A percentile compares a stretch with the other conserved stretches of the same genome.
Evolutionary conservation across 1,140 invertebrate genomes (phyloP).

Genomic region (Druon quercuslanigerum): DNA sequence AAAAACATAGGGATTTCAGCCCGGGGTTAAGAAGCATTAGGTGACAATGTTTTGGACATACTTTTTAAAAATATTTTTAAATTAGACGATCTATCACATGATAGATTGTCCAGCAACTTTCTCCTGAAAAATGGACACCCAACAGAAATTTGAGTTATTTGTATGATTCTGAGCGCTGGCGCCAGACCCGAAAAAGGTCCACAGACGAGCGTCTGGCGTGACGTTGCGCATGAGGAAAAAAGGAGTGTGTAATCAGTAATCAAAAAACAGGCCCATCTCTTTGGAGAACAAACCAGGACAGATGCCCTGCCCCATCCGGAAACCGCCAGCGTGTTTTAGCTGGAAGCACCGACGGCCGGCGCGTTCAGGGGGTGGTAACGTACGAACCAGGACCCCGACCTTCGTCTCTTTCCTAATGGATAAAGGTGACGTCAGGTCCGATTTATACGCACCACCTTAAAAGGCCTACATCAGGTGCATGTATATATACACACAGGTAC

Average conservation of each 20-base stretch:
- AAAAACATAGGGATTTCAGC: too few relatives aligned
- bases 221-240: slow-evolving; percentile 14
- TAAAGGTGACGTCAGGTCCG: too few relatives aligned
- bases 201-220: slow-evolving; percentile 10
- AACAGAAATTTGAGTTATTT: not conserved
- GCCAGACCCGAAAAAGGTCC: slow-evolving; percentile 10
- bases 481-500: too few relatives aligned
- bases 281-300: slow-evolving; percentile 10
- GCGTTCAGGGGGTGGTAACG: not conserved
- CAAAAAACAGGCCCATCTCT: slow-evolving; percentile 13
- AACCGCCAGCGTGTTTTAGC: not conserved
- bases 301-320: slow-evolving; percentile 5
- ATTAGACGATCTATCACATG: too few relatives aligned
- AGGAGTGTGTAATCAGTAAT: slow-evolving; percentile 13
- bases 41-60: too few relatives aligned
- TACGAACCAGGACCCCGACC: not conserved
- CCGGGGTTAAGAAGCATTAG: too few relatives aligned
- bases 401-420: too few relatives aligned
- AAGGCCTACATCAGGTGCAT: too few relatives aligned
- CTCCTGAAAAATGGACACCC: too few relatives aligned
- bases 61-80: too few relatives aligned
- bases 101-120: too few relatives aligned
- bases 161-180: not conserved
- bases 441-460: too few relatives aligned
- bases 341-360: not conserved